Conservation (phyloP, 2,113 vertebrate genomes). For the Ptilorrhoa leucosticta region DNA sequence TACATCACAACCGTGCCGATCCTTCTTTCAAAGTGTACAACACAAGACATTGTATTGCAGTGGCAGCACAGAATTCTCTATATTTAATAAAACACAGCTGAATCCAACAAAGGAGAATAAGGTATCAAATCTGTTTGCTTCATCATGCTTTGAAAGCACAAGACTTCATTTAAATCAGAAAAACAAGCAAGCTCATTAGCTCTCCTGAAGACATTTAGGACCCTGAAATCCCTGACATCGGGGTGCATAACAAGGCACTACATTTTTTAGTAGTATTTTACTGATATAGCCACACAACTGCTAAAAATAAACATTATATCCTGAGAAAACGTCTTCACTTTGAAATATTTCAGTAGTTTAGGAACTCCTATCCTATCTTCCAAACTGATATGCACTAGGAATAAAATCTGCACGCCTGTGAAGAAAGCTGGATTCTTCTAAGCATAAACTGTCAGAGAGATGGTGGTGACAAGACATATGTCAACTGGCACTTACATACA, state of each 20-base stretch:
- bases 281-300: not conserved
- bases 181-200: not conserved
- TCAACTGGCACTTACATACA: not conserved
- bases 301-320: not conserved
- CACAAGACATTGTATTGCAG: not conserved
- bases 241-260: not conserved
- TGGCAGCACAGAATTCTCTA: not conserved
- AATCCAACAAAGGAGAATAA: not conserved
- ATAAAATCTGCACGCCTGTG: not conserved
- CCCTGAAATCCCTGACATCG: not conserved
- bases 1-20: not conserved
- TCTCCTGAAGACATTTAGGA: rapidly evolving
- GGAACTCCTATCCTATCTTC: not conserved
- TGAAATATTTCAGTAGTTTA: not conserved
- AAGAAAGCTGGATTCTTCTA: not conserved
- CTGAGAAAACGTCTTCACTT: not conserved
- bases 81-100: not conserved
- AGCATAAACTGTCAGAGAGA: not conserved
- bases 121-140: not conserved
- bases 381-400: not conserved
- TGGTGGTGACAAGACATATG: not conserved
- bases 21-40: not conserved
- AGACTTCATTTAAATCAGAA: not conserved
- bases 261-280: not conserved
- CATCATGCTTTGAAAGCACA: not conserved